Evolutionary conservation across 2,888 invertebrate genomes (phyloP), one percentile per base, ranked within the genome.

Genomic region (Drosophila kambysellisi): DNA sequence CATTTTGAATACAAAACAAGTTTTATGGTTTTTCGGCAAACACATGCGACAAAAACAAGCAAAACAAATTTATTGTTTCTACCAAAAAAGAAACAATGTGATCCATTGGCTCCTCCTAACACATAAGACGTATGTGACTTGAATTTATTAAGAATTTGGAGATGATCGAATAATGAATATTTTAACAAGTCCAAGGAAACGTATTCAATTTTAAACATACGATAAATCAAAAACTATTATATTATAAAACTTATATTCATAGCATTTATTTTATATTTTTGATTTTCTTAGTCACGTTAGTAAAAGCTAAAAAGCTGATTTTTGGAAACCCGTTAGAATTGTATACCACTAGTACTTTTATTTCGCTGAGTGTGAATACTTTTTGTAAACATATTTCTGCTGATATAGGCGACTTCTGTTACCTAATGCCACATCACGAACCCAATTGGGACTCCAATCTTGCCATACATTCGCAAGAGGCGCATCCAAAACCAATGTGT

Each of bases 341-440:
- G 7, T 2, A 46, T 25, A 15, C 29, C 25, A 4, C 15, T 4
- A 25, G 15, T 15, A 8, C 46, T 46, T 4, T 25, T 9, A 17
- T 29, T 29, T 50, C 5, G 29, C 53, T 37, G 20, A 17, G 35
- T 37, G 53, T 25, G 25, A 20, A 37, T 25, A 43, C 17, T 59
- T 69, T 74, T 9, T 63, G 69, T 32, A 20, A 20, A 25, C 20
- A 25, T 7, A 4, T 61, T 70, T 69, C 11, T 68, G 72, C 76
- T 73, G 77, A 76, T 71, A 69, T 65, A 57, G 60, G 39, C 70
- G 56, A 39, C 54, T 86, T 81, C 61, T 63, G 82, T 85, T 88
- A 86, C 81, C 81, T 81, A 83, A 85, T 76, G 76, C 80, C 80
- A 72, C 70, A 74, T 58, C 70, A 54, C 39, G 43, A 60, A 64